Evolutionary conservation across 2,113 vertebrate genomes (phyloP), one percentile per base, ranked within the genome.

Genomic region (Eleginops maclovinus): DNA sequence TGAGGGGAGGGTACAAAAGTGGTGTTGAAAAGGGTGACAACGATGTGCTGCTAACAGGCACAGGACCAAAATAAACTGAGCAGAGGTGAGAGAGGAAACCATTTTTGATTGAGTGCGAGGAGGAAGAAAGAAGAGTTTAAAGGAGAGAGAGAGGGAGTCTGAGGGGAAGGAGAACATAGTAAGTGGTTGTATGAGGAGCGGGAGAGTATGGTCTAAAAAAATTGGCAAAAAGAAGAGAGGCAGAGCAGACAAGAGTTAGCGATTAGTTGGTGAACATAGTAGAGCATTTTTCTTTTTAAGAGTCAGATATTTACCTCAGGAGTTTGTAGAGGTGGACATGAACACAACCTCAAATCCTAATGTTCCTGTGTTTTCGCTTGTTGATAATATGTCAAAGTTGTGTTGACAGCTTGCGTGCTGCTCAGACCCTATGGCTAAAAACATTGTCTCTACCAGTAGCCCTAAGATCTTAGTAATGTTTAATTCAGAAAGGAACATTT

Each of bases 41-140:
- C 44, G 2, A 54, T 67, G 59, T 31, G 11, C 70, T 26, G 44
- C 80, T 86, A 81, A 88, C 84, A 87, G 85, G 69, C 62, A 84
- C 65, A 78, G 65, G 62, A 80, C 89, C 64, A 82, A 90, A 90
- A 90, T 88, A 91, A 85, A 88, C 73, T 3, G 54, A 75, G 81
- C 63, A 77, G 77, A 69, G 81, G 73, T 82, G 87, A 84, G 72
- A 77, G 68, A 86, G 21, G 54, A 68, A 72, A 71, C 59, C 43
- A 28, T 72, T 81, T 75, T 80, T 84, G 65, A 85, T 17, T 68
- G 61, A 40, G 56, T 73, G 47, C 3, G 40, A 62, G 16, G 40
- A 68, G 6, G 36, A 19, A 12, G 56, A 44, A 36, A 56, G n/a
- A 40, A 13, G 43, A 2, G 36, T 36, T 36, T 8, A 36, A 9